Base-by-base conservation (phyloP, 2,113 vertebrate genomes). In the Atractosteus spatula region DNA sequence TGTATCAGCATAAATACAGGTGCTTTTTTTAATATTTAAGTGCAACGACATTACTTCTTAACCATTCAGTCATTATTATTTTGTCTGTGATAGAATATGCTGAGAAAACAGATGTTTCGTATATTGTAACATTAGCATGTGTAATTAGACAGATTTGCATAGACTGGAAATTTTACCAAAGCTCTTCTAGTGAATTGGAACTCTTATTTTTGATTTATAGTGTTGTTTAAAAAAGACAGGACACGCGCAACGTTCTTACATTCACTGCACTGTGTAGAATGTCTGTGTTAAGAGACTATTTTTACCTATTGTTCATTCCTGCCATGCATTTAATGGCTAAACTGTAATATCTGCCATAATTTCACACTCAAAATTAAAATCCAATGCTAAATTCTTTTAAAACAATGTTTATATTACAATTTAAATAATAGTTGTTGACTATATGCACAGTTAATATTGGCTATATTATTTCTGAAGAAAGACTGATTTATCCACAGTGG, bases 91-190 rank as follows among this genome's bases (percentile, higher is more conserved):
- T 80, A 66, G 75, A 79, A 80, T 80, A 82, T 83, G 83, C 78
- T 54, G 79, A 78, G 72, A 68, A 78, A 84, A 88, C 91, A 91
- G 90, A 91, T 92, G 91, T 91, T 86, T 82, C 74, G 81, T 83
- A 84, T 86, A 88, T 86, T 85, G 78, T 88, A 51, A 51, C 47
- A 88, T 90, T 90, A 88, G 90, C 88, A 88, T 92, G 89, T 84
- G 77, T 87, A 91, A 92, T 92, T 89, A 91, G 83, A 68, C 70
- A 56, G 70, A 91, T 92, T 91, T 91, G 89, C 91, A 91, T 90
- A 89, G 85, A 78, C 77, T 76, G 78, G 65, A 74, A 80, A 75
- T 79, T 83, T 85, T 86, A 74, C 74, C 66, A 74, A 79, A 76
- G 68, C 57, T 72, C 72, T 81, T 78, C 77, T 72, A 78, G 75